Base-by-base conservation (phyloP, 2,113 vertebrate genomes). In the Dasyprocta punctata region DNA sequence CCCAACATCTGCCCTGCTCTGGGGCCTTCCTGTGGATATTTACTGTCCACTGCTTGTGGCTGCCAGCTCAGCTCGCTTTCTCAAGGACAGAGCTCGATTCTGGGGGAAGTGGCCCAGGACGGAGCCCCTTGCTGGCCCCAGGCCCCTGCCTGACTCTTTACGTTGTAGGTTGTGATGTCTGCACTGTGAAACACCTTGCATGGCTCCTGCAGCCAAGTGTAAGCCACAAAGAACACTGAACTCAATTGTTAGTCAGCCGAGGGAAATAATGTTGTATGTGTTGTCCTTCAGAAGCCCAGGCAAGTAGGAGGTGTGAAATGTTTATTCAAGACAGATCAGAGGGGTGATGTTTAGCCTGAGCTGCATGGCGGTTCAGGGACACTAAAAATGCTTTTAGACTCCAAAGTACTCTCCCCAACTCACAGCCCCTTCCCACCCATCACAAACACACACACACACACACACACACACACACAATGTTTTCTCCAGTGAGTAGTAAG, bases 201-300 rank as follows among this genome's bases (percentile, higher is more conserved):
- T 63, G 0, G 17, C 90, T 54, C 80, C 95, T 73, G 88, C 7
- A 7, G 54, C 95, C 84, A 71, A 92, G 71, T 4, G 54, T 63
- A 30, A 92, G 90, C 71, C 22, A 67, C 94, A 61, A 71, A 44
- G 58, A 96, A 90, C 56, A 67, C 92, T 90, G 90, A 82, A 67
- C 84, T 73, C 90, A 36, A 30, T 47, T 88, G 92, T 96, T 33
- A 91, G 89, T 92, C 89, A 85, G 88, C 2, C 0, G 83, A 78
- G 95, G 97, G 97, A 93, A 96, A 90, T 67, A 36, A 85, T n/a
- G 58, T 56, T 61, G 88, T 60, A 1, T 93, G 89, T 73, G 90
- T 38, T 90, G 96, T 97, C 94, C 97, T 97, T 96, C 95, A 97
- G 87, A 94, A 0, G 0, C 67, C 81, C 77, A 95, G 77, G 94